Percentiles rank a stretch among this genome's conserved stretches.
Evolutionary conservation across 1,140 invertebrate genomes (phyloP).

Genomic region (Drosophila subpulchrella): DNA sequence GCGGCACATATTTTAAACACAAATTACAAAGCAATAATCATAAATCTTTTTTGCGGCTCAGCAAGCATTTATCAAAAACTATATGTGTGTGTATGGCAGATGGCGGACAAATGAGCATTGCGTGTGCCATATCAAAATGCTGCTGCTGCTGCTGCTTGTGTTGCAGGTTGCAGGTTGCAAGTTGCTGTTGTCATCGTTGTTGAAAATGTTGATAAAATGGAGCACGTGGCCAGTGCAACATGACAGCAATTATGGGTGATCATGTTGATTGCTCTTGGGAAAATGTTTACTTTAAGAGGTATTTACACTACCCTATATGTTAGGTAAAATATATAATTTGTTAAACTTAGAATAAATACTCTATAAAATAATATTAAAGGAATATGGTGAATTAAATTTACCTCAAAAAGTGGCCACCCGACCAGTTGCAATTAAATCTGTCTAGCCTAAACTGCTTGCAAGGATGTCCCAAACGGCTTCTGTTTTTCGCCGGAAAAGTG

Average conservation of each 20-base stretch:
- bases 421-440: no score
- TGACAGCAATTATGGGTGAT: conserved; percentile 32
- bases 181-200: conserved; percentile 59
- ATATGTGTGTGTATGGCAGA: conserved; percentile 33
- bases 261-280: conserved; percentile 77
- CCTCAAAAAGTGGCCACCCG: no score
- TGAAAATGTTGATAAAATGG: conserved; percentile 69
- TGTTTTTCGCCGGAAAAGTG: no score
- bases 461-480: no score
- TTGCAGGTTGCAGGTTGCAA: conserved; percentile 21
- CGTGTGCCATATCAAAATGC: conserved; percentile 73
- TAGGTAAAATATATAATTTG: no score
- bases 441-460: no score
- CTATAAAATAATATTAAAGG: no score
- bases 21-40: conserved; percentile 83
- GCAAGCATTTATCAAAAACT: conserved; percentile 75
- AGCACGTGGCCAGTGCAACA: conserved; percentile 65
- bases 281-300: conserved; percentile 58
- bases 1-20: conserved; percentile 82
- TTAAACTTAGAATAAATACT: no score
- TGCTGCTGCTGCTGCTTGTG: conserved; percentile 20
- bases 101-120: conserved; percentile 76
- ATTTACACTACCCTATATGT: no score
- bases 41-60: conserved; percentile 82
- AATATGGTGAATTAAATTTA: no score